A percentile compares a stretch with the other conserved stretches of the same genome.
Evolutionary conservation across 2,113 vertebrate genomes (phyloP).

Genomic region (Corythoichthys intestinalis): DNA sequence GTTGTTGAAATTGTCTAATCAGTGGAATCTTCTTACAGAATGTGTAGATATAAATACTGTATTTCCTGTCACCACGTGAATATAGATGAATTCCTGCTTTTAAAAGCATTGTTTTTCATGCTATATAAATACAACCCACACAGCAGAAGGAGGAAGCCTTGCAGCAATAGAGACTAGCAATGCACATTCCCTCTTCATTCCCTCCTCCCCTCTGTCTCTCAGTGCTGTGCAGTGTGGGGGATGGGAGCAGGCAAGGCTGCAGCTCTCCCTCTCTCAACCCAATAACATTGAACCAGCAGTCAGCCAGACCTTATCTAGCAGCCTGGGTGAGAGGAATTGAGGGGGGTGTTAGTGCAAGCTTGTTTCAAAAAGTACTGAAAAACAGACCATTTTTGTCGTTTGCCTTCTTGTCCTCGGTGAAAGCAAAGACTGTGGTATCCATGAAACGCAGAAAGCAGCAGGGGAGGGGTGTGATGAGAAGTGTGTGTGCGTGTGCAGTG

Average conservation of each 20-base stretch:
- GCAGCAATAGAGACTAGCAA: slow-evolving; percentile 70
- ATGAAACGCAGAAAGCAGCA: slow-evolving; percentile 35
- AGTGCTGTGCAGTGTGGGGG: slow-evolving; percentile 74
- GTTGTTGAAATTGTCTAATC: background rate
- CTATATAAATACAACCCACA: slow-evolving; percentile 41
- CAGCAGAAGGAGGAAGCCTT: slow-evolving; percentile 65
- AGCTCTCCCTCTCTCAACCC: slow-evolving; percentile 51
- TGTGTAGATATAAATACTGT: background rate
- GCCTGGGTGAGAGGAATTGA: slow-evolving; percentile 26
- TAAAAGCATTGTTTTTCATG: background rate
- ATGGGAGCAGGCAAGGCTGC: slow-evolving; percentile 71
- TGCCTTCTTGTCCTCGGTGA: slow-evolving; percentile 13
- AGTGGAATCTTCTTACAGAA: background rate
- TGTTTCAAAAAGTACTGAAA: slow-evolving; percentile 54
- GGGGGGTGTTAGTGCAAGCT: slow-evolving; percentile 15
- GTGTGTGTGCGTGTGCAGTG: slow-evolving; percentile 17
- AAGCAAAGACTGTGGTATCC: slow-evolving; percentile 47
- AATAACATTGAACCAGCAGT: slow-evolving; percentile 54
- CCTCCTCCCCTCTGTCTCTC: slow-evolving; percentile 62
- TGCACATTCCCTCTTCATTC: slow-evolving; percentile 66
- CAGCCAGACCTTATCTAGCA: slow-evolving; percentile 50
- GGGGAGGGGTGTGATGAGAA: slow-evolving; percentile 44
- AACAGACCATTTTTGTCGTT: slow-evolving; percentile 29
- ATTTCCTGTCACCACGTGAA: background rate
- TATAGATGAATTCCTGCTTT: background rate